Percentiles rank a stretch among this genome's conserved stretches.
Conservation (phyloP, 1,140 invertebrate genomes). For the Sitobion miscanthi region DNA sequence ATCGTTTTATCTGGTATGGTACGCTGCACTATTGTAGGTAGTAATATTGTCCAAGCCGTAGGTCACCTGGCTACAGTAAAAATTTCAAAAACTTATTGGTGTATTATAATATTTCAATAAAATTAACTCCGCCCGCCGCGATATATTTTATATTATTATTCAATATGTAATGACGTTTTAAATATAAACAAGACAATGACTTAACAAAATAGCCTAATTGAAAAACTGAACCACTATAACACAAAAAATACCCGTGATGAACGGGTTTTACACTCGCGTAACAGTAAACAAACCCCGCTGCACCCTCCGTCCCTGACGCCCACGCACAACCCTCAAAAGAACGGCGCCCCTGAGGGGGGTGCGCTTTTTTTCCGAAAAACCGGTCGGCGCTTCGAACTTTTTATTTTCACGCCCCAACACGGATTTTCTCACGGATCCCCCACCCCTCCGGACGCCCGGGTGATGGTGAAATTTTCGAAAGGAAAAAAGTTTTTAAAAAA, state of each 20-base stretch:
- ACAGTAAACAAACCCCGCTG: neutral
- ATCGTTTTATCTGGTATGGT: neutral
- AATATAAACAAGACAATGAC: neutral
- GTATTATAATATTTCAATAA: neutral
- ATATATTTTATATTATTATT: neutral
- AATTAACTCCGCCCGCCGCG: too few species aligned
- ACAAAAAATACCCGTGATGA: neutral
- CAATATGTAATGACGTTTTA: neutral
- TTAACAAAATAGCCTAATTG: neutral
- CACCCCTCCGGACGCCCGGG: too few species aligned
- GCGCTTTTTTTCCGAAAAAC: neutral
- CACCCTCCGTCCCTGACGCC: neutral
- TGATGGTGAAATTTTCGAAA: neutral
- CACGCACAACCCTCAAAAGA: neutral
- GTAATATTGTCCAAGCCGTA: neutral
- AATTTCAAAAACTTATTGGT: neutral
- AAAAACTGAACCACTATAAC: neutral
- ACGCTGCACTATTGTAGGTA: too few species aligned
- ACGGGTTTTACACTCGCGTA: neutral
- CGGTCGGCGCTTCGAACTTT: constrained; percentile 33
- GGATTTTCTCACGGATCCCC: constrained; percentile 19
- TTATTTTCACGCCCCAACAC: neutral
- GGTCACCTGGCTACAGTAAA: neutral
- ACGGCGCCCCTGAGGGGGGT: neutral
- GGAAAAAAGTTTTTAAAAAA: neutral